Conservation (phyloP, 2,888 invertebrate genomes). For the Pasiphila rectangulata region DNA sequence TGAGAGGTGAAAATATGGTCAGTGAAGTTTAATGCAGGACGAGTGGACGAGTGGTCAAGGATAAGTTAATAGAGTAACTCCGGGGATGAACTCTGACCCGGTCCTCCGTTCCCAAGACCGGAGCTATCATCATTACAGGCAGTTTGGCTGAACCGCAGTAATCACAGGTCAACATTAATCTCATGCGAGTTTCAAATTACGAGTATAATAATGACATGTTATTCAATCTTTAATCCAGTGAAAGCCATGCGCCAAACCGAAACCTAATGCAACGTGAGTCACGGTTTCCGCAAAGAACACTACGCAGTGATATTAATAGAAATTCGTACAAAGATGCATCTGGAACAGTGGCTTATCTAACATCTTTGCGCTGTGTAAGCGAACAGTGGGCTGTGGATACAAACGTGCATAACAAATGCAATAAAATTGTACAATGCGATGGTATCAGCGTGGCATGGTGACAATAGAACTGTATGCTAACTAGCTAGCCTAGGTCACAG, state of each 20-base stretch:
- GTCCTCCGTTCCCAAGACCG: slow-evolving; percentile 17
- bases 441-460: slow-evolving; percentile 10
- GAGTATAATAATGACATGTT: slow-evolving; percentile 30
- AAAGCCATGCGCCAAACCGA: slow-evolving; percentile 31
- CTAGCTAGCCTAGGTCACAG: slow-evolving; percentile 8
- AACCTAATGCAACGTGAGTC: slow-evolving; percentile 22
- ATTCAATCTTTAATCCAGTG: too few species aligned
- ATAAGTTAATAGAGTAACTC: neutral
- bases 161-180: slow-evolving; percentile 25
- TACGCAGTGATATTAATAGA: slow-evolving; percentile 20
- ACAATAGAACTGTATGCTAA: slow-evolving; percentile 10
- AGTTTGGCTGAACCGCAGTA: slow-evolving; percentile 1
- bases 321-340: slow-evolving; percentile 12
- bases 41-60: too few species aligned
- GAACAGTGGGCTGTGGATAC: neutral
- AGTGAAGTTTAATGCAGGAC: too few species aligned
- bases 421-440: slow-evolving; percentile 15
- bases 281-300: slow-evolving; percentile 16
- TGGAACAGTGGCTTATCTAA: neutral
- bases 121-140: slow-evolving; percentile 19
- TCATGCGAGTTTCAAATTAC: slow-evolving; percentile 29
- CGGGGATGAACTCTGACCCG: slow-evolving; percentile 20
- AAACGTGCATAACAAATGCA: slow-evolving; percentile 17
- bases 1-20: too few species aligned
- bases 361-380: neutral